Evolutionary conservation across 2,113 vertebrate species (phyloP), one percentile per base, ranked within the genome.

Genomic region (Erythrocebus patas): DNA sequence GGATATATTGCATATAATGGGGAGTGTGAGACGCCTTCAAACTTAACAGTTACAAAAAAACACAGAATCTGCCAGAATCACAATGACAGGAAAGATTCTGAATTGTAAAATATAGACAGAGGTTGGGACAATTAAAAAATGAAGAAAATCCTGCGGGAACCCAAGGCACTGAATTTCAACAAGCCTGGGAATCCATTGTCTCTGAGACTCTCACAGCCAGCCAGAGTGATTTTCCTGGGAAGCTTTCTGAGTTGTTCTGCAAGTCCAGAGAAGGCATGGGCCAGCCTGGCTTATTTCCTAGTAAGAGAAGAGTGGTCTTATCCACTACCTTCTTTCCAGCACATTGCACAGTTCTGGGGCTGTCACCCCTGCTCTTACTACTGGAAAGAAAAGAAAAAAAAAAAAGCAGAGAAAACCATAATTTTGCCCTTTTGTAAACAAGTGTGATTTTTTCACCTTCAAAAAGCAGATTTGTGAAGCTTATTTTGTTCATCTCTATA

Each of bases 401-500:
- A 17, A 45, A 52, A 52, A 55, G 4, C 25, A 68, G 20, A 88
- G 81, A 96, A 92, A 43, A 35, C 0, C 10, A 55, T 73, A 79
- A 20, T 48, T 27, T 38, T 79, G 50, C 14, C 48, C 32, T 30
- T 66, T 23, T 45, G 6, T 81, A 80, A 84, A 43, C 13, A 83
- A 6, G 9, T 12, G 18, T 79, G 61, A 32, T 13, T 48, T 82
- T 88, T 80, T 40, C 8, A 48, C 10, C 38, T 84, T 92, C 48
- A 50, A 59, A 92, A 85, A 11, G 10, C 72, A 89, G 30, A 17
- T 72, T 85, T 66, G 5, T 68, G 55, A 94, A 32, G 27, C 25
- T 87, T 89, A 64, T n/a, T 87, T 70, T 55, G n/a, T 70, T 78
- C 40, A 59, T 72, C 38, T 93, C 35, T 95, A 4, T 73, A 88